phyloP scores from a whole-genome alignment of 2,113 vertebrate genomes.

The Athene noctua region DNA sequence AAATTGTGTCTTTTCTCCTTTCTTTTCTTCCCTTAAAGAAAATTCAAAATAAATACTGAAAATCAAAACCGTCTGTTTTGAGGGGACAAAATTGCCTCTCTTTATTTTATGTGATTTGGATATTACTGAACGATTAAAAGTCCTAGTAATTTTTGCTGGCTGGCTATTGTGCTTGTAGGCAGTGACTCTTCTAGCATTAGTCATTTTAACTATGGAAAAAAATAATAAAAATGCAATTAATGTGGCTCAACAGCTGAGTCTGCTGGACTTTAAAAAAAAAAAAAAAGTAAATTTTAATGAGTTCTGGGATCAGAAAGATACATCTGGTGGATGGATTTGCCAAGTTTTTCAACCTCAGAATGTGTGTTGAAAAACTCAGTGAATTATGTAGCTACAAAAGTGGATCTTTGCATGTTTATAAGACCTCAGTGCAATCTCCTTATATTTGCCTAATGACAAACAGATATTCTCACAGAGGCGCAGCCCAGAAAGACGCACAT shows the following conservation, averaged over 20 bases:
- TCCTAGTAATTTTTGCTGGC: slow-evolving; percentile 35
- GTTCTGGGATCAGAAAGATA: slow-evolving; percentile 63
- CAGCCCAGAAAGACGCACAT: not conserved
- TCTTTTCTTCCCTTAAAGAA: slow-evolving; percentile 17
- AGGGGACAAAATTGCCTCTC: slow-evolving; percentile 25
- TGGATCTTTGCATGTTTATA: slow-evolving; percentile 60
- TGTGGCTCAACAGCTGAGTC: slow-evolving; percentile 55
- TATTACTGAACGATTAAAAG: slow-evolving; percentile 32
- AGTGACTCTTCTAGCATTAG: slow-evolving; percentile 18
- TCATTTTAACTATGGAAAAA: slow-evolving; percentile 61
- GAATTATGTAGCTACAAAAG: slow-evolving; percentile 60
- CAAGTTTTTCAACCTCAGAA: slow-evolving; percentile 64
- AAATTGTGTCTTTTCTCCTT: not conserved
- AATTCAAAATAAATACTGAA: slow-evolving; percentile 33
- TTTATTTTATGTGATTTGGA: slow-evolving; percentile 47
- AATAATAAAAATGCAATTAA: slow-evolving; percentile 60
- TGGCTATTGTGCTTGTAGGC: slow-evolving; percentile 39
- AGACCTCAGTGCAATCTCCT: slow-evolving; percentile 54
- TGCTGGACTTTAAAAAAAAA: slow-evolving; percentile 29
- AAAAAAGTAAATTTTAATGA: slow-evolving; percentile 56
- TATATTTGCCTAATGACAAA: slow-evolving; percentile 58
- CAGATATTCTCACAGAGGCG: not conserved
- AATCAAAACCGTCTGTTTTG: slow-evolving; percentile 45
- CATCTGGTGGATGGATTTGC: slow-evolving; percentile 59
- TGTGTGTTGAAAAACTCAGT: slow-evolving; percentile 61